Evolutionary conservation across 2,888 invertebrate species (phyloP).

Genomic region (Melinaea marsaeus): DNA sequence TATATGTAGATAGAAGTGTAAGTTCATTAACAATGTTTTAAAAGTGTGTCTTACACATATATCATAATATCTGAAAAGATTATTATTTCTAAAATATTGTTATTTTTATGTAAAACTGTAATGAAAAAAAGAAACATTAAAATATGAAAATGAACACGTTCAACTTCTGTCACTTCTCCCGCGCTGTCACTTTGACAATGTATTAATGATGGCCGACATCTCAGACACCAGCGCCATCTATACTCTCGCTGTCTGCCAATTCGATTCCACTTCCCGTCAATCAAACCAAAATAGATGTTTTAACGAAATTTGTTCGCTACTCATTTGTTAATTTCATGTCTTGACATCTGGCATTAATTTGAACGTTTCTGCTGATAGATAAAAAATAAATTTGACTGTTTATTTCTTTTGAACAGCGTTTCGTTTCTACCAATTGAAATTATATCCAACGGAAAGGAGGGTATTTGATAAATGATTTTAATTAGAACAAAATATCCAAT

Average conservation of each 20-base stretch:
- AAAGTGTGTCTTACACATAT: not conserved
- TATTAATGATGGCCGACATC: slow-evolving; percentile 47
- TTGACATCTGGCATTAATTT: slow-evolving; percentile 23
- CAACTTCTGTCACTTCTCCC: too few species aligned
- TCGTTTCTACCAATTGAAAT: too few species aligned
- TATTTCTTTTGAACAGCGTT: too few species aligned
- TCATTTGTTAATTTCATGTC: slow-evolving; percentile 33
- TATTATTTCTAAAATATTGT: too few species aligned
- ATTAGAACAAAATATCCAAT: slow-evolving; percentile 17
- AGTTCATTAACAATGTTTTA: too few species aligned
- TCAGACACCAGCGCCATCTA: slow-evolving; percentile 40
- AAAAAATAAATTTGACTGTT: too few species aligned
- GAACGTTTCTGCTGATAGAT: not conserved
- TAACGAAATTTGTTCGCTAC: slow-evolving; percentile 30
- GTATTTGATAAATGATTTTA: slow-evolving; percentile 12
- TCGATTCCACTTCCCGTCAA: slow-evolving; percentile 42
- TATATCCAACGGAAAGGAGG: too few species aligned
- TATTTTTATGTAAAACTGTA: too few species aligned
- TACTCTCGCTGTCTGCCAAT: slow-evolving; percentile 42
- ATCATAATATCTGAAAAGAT: not conserved
- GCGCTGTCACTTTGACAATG: slow-evolving; percentile 41
- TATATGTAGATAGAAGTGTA: slow-evolving; percentile 9
- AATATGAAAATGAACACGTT: too few species aligned
- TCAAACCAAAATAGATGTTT: slow-evolving; percentile 38
- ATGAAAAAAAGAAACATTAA: too few species aligned